These are phyloP conservation scores for Allophyes oxyacanthae DNA, from an alignment of 2,888 invertebrate species.

Conservation along the genomic window DNA sequence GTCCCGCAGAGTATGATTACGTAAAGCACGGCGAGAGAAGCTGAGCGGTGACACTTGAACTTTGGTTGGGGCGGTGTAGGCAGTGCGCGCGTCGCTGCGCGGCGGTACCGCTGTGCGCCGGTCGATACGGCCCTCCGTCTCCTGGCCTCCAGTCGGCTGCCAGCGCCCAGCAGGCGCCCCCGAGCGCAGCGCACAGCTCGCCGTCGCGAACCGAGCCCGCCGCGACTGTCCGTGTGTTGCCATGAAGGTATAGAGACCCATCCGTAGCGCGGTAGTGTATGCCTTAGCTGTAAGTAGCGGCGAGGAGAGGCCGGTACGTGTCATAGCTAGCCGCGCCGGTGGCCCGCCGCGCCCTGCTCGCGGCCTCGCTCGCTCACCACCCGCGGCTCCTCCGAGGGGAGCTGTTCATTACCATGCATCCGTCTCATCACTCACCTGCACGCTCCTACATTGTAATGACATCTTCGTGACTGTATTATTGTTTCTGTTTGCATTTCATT, in stretches of 20 bases:
- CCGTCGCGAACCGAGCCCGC: constrained; percentile 62
- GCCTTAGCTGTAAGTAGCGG: constrained; percentile 81
- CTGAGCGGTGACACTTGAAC: constrained; percentile 64
- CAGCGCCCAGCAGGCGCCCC: constrained; percentile 58
- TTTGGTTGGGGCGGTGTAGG: constrained; percentile 41
- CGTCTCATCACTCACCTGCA: constrained; percentile 40
- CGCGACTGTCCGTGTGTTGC: constrained; percentile 77
- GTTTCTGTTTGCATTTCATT: constrained; percentile 8
- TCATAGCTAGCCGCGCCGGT: constrained; percentile 63
- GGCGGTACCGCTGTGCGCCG: constrained; percentile 24
- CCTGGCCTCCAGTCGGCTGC: constrained; percentile 60
- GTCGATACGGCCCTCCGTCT: constrained; percentile 15
- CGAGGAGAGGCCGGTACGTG: constrained; percentile 76
- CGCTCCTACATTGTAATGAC: constrained; percentile 40
- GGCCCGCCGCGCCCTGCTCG: constrained; percentile 55
- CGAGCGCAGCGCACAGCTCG: constrained; percentile 65
- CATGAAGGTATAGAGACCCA: constrained; percentile 84
- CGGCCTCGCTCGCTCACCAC: constrained; percentile 55
- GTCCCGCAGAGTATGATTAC: constrained; percentile 43
- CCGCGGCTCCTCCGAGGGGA: constrained; percentile 41
- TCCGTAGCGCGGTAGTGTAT: constrained; percentile 82
- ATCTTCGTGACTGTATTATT: constrained; percentile 19
- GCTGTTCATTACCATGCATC: constrained; percentile 39
- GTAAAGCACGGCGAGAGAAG: constrained; percentile 49
- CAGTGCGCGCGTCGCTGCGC: constrained; percentile 38